Base-by-base conservation (phyloP, 1,140 invertebrate genomes). In the Calycopis cecrops region DNA sequence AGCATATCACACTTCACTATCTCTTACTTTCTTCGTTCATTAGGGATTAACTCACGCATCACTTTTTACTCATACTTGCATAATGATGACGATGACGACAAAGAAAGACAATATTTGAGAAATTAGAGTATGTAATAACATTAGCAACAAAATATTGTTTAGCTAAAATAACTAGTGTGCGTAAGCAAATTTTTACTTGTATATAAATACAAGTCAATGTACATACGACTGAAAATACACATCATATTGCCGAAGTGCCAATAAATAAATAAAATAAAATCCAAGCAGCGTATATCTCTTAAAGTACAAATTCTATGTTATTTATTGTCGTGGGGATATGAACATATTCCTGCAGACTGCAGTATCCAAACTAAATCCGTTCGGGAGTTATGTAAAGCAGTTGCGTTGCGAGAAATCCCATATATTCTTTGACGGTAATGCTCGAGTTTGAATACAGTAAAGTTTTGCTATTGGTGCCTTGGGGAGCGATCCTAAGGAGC, bases 261-360 rank as follows among this genome's bases (percentile, higher is more conserved):
- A 44, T 44, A 42, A 42, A 42, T 14, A 14, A 16, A 42, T 42
- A 16, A 16, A 44, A 44, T 44, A 16, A 16, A 44, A 44, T 44
- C 40, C 40, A 9, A 44, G 14, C 21, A 28, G 21, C 21, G 21
- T 44, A 7, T 14, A 16, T 7, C 12, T 44, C 40, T 28, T 28
- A 28, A 16, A 44, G 40, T 44, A 44, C 40, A 44, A 44, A 44
- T 44, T 44, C 16, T 16, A 44, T 44, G 40, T 44, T 44, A 44
- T 44, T 44, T 44, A 44, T 44, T 44, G 17, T 44, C 40, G 40
- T 44, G 16, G 40, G 40, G 40, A 44, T 44, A 44, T 44, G 40
- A 44, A 44, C 40, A 44, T 44, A 44, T 44, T 44, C 40, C 40
- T 44, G 40, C 40, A 44, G 40, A 16, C 40, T 44, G 40, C 40